Evolutionary conservation across 1,140 invertebrate species (phyloP).

Genomic region (Drosophila sp.): DNA sequence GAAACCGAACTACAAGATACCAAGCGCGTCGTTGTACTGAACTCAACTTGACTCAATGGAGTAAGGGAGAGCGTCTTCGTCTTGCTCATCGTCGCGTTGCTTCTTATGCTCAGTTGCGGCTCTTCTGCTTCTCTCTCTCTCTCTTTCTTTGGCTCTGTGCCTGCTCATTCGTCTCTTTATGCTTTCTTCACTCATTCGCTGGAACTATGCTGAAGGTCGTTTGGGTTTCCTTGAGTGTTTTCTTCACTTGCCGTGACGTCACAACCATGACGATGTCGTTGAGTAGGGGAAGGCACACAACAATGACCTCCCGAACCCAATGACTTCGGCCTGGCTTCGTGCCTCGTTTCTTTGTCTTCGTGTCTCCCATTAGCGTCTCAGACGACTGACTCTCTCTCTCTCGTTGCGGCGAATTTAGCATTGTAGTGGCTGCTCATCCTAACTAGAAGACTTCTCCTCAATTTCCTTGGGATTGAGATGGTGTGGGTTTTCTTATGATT

Average conservation of each 20-base stretch:
- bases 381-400: constrained; percentile 1
- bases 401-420: constrained; percentile 68
- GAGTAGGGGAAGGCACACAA: constrained; percentile 55
- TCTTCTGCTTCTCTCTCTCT: constrained; percentile 19
- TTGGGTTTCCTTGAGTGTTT: constrained; percentile 65
- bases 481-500: constrained; percentile 71
- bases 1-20: constrained; percentile 65
- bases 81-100: not conserved
- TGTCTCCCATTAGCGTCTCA: constrained; percentile 27
- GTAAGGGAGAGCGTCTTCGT: constrained; percentile 25
- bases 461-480: constrained; percentile 44
- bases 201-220: constrained; percentile 62
- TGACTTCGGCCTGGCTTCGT: constrained; percentile 24
- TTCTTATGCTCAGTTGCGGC: constrained; percentile 28
- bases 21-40: constrained; percentile 57
- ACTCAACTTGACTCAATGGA: constrained; percentile 35
- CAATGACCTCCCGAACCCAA: constrained; percentile 25
- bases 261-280: constrained; percentile 44
- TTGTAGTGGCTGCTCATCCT: constrained; percentile 47
- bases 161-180: constrained; percentile 23
- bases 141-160: constrained; percentile 11
- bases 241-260: constrained; percentile 63
- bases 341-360: constrained; percentile 28
- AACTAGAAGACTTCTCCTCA: constrained; percentile 27
- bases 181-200: constrained; percentile 29